Conservation (phyloP, 2,113 vertebrate genomes). For the Lontra canadensis region DNA sequence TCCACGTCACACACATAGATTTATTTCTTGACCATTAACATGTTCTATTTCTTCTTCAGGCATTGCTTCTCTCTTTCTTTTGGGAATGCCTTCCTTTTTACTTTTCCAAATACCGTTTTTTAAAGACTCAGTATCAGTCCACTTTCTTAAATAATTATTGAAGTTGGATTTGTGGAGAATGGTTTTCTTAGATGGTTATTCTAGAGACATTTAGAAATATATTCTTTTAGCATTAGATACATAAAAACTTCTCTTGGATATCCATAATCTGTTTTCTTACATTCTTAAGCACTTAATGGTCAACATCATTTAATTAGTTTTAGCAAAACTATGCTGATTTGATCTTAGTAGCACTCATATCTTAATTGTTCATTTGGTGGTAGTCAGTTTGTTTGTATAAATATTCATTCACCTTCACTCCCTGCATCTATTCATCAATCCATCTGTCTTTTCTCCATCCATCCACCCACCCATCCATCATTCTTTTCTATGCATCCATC, state of each 20-base stretch:
- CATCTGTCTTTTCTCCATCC: neutral
- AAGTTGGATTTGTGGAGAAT: neutral
- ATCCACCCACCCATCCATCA: too few relatives aligned
- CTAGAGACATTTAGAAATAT: neutral
- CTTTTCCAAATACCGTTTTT: neutral
- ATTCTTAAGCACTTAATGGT: neutral
- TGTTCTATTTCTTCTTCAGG: neutral
- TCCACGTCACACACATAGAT: accelerated
- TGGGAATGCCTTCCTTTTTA: neutral
- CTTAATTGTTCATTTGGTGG: neutral
- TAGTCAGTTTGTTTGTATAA: neutral
- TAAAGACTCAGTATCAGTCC: neutral
- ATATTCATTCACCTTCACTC: neutral
- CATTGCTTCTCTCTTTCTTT: neutral
- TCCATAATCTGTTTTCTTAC: neutral
- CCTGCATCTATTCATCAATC: neutral
- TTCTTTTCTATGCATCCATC: neutral
- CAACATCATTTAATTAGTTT: neutral
- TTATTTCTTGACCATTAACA: neutral
- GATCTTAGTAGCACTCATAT: neutral
- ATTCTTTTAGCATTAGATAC: neutral
- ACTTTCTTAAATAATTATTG: neutral
- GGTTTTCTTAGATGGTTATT: constrained; percentile 13
- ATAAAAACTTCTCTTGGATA: neutral
- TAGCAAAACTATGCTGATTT: neutral